Base-by-base conservation (phyloP, 1,140 invertebrate genomes). In the Neodiprion virginianus region DNA sequence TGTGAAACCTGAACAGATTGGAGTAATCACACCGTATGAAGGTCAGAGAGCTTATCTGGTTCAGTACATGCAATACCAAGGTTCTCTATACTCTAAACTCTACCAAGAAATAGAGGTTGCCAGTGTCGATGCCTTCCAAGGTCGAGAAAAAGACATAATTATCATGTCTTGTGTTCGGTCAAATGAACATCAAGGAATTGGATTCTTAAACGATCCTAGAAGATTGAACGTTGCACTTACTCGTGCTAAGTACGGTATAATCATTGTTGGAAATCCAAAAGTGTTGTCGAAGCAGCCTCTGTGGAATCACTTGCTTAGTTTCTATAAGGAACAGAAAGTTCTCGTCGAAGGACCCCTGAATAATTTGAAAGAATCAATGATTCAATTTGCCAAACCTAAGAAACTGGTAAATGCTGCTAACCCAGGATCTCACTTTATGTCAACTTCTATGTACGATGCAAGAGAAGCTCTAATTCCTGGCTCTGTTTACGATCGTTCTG, bases 41-140 rank as follows among this genome's bases (percentile, higher is more conserved):
- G 97, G 99, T 0, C 99, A 99, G 84, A 89, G 99, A n/a, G 97
- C 98, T 0, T 99, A 98, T 87, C 89, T 99, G 69, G 98, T 96
- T 0, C 98, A 99, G 82, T 98, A 99, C 81, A 99, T 99, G 98
- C 98, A 99, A 84, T 98, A 99, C 83, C 98, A 99, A 87, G 99
- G 98, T 7, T 96, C 97, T 4, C 89, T 99, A 9, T 97, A 99
- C 83, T 94, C 96, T 8, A 99, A 99, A 85, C 88, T 99, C 0
- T 99, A 99, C 87, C 96, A 99, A 87, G 98, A 99, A 85, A 99
- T 99, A 69, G 99, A 99, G 88, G 98, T 99, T 0, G 98, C 98
- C 0, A 99, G 98, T 89, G 99, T 99, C 10, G 99, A 99, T 88
- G 98, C 99, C 3, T 99, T 99, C 85, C 96, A 97, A 85, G 95